Evolutionary conservation across 2,113 vertebrate genomes (phyloP), one percentile per base, ranked within the genome.

Genomic region (Atrichornis clamosus): DNA sequence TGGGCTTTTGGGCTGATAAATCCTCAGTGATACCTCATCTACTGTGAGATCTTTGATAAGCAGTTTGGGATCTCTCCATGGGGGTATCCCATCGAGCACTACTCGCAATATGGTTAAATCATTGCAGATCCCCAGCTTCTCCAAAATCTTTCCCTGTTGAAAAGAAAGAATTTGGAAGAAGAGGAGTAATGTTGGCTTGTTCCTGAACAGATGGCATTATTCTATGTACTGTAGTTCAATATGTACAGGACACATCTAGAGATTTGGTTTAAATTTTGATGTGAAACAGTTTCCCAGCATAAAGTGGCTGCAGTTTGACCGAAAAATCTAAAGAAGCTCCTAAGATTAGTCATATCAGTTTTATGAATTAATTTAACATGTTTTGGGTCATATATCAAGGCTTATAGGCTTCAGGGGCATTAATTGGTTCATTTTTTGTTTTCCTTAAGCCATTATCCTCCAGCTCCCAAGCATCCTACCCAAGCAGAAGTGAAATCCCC

Each of bases 121-220:
- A 52, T 89, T 84, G 92, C 98, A 98, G 69, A 98, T 88, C 24
- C 98, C 89, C 79, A 99, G 85, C 44, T 97, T 98, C 82, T 98
- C 94, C 30, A 98, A 87, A 84, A 98, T 94, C 42, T 91, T 95
- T 32, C 98, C 98, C 98, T 98, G 88, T 91, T 68, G 70, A 69
- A 91, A 68, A 44, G 65, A 41, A 86, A 80, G n/a, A 87, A 84
- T 68, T 91, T 8, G 7, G 78, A 85, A 84, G 52, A 75, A 83
- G 46, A 46, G 37, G 37, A 87, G 32, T 74, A 32, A 70, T 14
- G 28, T 58, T 82, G 83, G 35, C 62, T 88, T 88, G 58, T 56
- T 67, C 47, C 65, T n/a, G 37, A 85, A 35, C 32, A 79, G 53
- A 35, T 12, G 27, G 17, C 33, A 32, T 55, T 65, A 26, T 41